These are phyloP conservation scores for Xylocopa sonorina DNA, from an alignment of 1,140 invertebrate species.

Conservation along the genomic window DNA sequence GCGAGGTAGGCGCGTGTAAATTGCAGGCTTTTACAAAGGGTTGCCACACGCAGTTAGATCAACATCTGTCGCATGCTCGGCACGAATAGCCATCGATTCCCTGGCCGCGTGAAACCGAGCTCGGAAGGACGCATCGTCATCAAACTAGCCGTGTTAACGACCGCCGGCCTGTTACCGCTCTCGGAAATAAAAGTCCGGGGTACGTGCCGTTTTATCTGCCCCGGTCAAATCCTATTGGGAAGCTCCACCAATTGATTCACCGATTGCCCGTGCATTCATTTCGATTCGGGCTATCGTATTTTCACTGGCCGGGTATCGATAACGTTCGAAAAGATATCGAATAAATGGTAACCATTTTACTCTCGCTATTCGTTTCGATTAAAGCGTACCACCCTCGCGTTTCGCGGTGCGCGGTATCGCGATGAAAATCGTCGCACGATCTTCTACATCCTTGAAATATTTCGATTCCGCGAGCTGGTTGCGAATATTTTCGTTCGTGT, in stretches of 20 bases:
- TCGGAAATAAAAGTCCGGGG: slow-evolving; percentile 35
- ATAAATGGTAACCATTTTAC: slow-evolving; percentile 24
- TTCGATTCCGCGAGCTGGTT: slow-evolving; percentile 13
- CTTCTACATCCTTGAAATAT: background rate
- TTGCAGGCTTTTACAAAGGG: slow-evolving; percentile 63
- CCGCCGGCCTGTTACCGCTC: slow-evolving; percentile 1
- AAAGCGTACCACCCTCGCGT: slow-evolving; percentile 5
- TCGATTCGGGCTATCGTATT: slow-evolving; percentile 19
- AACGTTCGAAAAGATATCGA: slow-evolving; percentile 16
- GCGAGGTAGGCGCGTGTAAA: slow-evolving; percentile 57
- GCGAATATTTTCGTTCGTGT: slow-evolving; percentile 56
- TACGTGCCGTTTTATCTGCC: slow-evolving; percentile 14
- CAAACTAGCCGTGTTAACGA: background rate
- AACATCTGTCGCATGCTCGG: slow-evolving; percentile 61
- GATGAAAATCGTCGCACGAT: background rate
- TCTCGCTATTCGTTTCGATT: background rate
- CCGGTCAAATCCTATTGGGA: slow-evolving; percentile 36
- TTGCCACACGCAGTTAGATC: slow-evolving; percentile 53
- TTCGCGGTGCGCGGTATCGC: background rate
- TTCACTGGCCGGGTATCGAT: background rate
- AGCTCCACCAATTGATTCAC: slow-evolving; percentile 40
- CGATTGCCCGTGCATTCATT: slow-evolving; percentile 24
- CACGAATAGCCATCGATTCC: slow-evolving; percentile 54
- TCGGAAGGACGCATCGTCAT: slow-evolving; percentile 46
- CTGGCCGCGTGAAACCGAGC: slow-evolving; percentile 50